Evolutionary conservation across 2,797 vertebrate genomes (phyloP).

Genomic region (Ambastaia sidthimunki): DNA sequence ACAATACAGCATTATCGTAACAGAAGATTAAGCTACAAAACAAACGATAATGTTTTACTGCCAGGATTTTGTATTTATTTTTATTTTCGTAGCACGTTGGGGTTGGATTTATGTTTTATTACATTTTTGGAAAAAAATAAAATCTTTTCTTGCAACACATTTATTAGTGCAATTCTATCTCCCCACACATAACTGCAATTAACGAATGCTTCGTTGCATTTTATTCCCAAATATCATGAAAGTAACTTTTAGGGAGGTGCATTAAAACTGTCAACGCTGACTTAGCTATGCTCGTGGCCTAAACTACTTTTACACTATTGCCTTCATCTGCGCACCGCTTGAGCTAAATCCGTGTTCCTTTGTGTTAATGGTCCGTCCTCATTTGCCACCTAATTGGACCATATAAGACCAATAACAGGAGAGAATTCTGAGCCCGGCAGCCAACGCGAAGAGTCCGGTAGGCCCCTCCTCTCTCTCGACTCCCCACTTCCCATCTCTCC

Average conservation of each 20-base stretch:
- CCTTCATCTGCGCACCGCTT: constrained; percentile 69
- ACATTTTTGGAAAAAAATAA: too few species aligned
- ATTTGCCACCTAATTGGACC: constrained; percentile 94
- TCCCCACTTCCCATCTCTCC: constrained; percentile 75
- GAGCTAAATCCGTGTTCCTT: constrained; percentile 76
- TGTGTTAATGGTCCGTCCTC: constrained; percentile 85
- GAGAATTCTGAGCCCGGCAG: constrained; percentile 80
- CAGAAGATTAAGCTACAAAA: too few species aligned
- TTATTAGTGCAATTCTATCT: background rate
- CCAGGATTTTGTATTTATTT: too few species aligned
- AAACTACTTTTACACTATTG: constrained; percentile 62
- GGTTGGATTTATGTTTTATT: too few species aligned
- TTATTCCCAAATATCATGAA: background rate
- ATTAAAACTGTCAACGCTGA: constrained; percentile 20
- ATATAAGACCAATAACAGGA: constrained; percentile 89
- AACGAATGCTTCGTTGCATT: background rate
- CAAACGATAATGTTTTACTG: too few species aligned
- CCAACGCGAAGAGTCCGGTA: constrained; percentile 80
- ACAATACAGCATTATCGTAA: too few species aligned
- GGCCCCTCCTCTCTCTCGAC: constrained; percentile 70
- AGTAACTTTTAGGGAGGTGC: constrained; percentile 1
- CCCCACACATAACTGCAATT: background rate
- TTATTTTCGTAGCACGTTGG: too few species aligned
- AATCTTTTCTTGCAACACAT: too few species aligned
- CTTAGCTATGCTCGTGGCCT: constrained; percentile 11